Conservation (phyloP, 2,113 vertebrate species). For the Labeo rohita region DNA sequence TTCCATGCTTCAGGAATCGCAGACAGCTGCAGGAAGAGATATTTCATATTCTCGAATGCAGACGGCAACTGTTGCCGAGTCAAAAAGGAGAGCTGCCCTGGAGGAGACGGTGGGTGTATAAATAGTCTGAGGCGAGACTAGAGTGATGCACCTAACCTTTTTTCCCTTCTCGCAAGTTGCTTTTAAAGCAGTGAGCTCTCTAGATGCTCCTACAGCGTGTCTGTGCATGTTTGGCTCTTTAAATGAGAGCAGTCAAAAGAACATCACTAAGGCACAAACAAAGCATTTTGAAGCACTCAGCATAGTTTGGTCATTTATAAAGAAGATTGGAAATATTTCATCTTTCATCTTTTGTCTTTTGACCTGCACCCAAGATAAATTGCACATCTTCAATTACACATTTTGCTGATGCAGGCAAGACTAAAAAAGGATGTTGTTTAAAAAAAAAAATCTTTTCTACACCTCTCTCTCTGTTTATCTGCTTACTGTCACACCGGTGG, state of each 20-base stretch:
- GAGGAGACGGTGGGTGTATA: constrained; percentile 37
- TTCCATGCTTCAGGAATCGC: constrained; percentile 12
- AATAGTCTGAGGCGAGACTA: constrained; percentile 30
- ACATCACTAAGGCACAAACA: background rate
- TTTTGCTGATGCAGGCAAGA: background rate
- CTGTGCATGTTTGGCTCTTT: constrained; percentile 30
- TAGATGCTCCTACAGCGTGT: constrained; percentile 1
- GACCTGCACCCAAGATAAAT: background rate
- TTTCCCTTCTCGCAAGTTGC: constrained; percentile 1
- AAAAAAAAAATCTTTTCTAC: background rate
- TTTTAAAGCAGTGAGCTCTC: constrained; percentile 25
- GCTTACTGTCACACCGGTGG: constrained; percentile 35
- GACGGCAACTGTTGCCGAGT: constrained; percentile 10
- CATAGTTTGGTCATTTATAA: background rate
- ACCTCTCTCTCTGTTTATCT: background rate
- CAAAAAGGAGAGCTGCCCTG: constrained; percentile 23
- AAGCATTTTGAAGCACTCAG: background rate
- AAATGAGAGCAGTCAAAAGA: constrained; percentile 18
- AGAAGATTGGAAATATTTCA: background rate
- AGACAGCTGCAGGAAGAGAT: constrained; percentile 16
- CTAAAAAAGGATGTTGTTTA: background rate
- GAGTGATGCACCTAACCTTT: constrained; percentile 6
- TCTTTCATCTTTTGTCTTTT: background rate
- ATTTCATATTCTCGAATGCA: constrained; percentile 4
- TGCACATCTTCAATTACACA: background rate